Percentiles rank a stretch among this genome's conserved stretches.
Evolutionary conservation across 2,888 invertebrate species (phyloP).

Genomic region (Norana najaformis): DNA sequence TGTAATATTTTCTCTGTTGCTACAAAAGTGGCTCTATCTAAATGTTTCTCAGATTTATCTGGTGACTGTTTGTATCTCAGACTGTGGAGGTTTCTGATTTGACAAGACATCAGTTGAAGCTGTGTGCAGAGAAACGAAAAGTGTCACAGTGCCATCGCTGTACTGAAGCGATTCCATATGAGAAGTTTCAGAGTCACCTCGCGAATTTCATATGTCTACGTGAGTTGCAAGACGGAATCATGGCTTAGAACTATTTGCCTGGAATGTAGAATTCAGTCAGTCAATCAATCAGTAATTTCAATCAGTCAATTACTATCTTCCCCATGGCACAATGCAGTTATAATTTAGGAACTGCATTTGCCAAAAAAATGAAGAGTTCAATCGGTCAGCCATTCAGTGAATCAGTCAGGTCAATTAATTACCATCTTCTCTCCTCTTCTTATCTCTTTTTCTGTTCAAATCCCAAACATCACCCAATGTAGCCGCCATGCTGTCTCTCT

Average conservation of each 20-base stretch:
- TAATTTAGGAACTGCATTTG: no score
- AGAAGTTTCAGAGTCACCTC: neutral
- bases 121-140: conserved; percentile 75
- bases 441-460: no score
- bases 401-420: neutral
- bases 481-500: no score
- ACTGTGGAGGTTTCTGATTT: conserved; percentile 84
- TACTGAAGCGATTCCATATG: conserved; percentile 71
- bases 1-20: neutral
- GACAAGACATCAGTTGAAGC: conserved; percentile 80
- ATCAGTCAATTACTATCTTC: no score
- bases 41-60: no score
- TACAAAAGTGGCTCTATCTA: neutral
- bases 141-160: conserved; percentile 76
- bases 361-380: neutral
- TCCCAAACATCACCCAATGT: no score
- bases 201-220: neutral
- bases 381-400: neutral
- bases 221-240: neutral
- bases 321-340: no score
- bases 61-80: conserved; percentile 56
- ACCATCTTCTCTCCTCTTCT: no score
- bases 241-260: neutral
- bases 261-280: neutral
- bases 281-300: no score